Evolutionary conservation across 1,140 invertebrate genomes (phyloP).

Genomic region (Diorhabda elongata): DNA sequence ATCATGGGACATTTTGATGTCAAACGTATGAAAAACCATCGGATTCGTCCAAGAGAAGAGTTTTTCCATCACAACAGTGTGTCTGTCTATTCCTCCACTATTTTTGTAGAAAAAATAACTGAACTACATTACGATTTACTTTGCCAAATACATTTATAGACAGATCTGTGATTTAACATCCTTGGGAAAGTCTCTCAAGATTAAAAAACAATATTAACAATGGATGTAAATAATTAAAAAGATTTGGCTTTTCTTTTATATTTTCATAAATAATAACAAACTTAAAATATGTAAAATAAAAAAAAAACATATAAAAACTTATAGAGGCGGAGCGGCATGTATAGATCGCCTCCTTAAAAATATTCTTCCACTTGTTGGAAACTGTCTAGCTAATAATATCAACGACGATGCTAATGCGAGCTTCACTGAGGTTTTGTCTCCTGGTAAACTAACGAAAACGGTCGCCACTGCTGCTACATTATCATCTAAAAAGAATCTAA

Average conservation of each 20-base stretch:
- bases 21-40: too few species aligned
- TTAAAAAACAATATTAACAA: too few species aligned
- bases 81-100: too few species aligned
- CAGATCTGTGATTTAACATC: too few species aligned
- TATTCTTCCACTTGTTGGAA: conserved; percentile 57
- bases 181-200: too few species aligned
- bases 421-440: conserved; percentile 68
- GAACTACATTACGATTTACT: too few species aligned
- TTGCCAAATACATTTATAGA: too few species aligned
- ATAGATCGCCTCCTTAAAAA: conserved; percentile 60
- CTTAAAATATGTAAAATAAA: conserved; percentile 14
- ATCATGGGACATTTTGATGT: too few species aligned
- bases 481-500: conserved; percentile 54
- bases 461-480: conserved; percentile 84
- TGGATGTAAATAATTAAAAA: too few species aligned
- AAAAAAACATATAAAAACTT: conserved; percentile 17
- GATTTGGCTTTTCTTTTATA: conserved; percentile 8
- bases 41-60: too few species aligned
- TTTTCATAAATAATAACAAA: conserved; percentile 15
- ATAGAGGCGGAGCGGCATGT: conserved; percentile 48
- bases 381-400: conserved; percentile 62
- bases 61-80: too few species aligned
- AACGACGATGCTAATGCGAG: conserved; percentile 70
- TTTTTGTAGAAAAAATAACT: too few species aligned
- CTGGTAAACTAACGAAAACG: conserved; percentile 81